Evolutionary conservation across 2,113 vertebrate species (phyloP), one percentile per base, ranked within the genome.

Genomic region (Megaptera novaeangliae): DNA sequence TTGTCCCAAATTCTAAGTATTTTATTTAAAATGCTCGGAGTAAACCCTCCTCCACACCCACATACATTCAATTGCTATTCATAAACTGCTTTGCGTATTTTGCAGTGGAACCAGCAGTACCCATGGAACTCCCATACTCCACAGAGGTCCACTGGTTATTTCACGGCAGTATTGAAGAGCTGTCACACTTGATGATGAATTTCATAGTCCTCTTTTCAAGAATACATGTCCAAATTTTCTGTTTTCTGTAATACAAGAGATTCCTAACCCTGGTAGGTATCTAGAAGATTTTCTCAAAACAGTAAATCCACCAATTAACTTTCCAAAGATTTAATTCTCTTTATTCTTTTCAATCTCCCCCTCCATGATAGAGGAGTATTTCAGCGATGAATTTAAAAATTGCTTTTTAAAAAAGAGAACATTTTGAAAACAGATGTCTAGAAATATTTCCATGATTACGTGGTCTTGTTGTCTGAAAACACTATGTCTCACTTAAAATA

Each of bases 351-450:
- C 44, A 82, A 29, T 80, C 21, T 96, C 4, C 44, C 17, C 39
- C 25, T 83, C 11, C 27, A 27, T 0, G 2, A 83, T 15, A 90
- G 18, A 41, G 18, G 17, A 63, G 18, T 86, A 21, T 57, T 89
- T 95, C 64, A 88, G 46, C 17, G 36, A 39, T 57, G 86, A 93
- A 88, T 81, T 81, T 10, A 81, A 44, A 84, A 77, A 41, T 41
- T 17, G 44, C 36, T 86, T 63, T 63, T 92, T 66, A 59, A 95
- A 91, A 75, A 71, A 31, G 74, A 78, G 87, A 95, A 72, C 66
- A 89, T 72, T 95, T 94, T 96, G 75, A 84, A 95, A 93, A 85
- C 93, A 94, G 85, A 90, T 91, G 75, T 75, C 92, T 96, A 63
- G 69, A 82, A 96, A 83, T 88, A 71, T 88, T 96, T 96, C 61